Evolutionary conservation across 2,113 vertebrate species (phyloP), one percentile per base, ranked within the genome.

Genomic region (Otis tarda): DNA sequence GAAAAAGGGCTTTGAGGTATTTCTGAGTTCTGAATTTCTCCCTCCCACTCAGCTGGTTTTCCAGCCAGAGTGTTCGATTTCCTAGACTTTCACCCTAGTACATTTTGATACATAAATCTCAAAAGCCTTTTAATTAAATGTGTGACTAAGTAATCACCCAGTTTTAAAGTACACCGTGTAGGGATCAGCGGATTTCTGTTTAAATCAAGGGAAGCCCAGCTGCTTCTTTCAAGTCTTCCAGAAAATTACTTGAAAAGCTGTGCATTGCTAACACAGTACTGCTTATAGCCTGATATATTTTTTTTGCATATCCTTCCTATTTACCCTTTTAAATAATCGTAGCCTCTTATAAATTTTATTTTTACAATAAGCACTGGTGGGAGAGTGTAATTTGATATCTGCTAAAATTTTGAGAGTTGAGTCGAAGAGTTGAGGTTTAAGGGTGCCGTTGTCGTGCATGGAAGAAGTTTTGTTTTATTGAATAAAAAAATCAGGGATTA

Each of bases 221-320:
- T 95, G 77, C 87, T 95, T 24, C 69, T 59, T 78, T 74, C 45
- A 83, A 28, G 52, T 43, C 87, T 95, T 92, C 56, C 76, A 84
- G 83, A 65, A 91, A 87, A 87, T 22, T 71, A 43, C 89, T 63
- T 81, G 68, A 47, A 83, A 89, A 93, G 37, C 64, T 87, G 22
- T 1, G 1, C 2, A 0, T 83, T 67, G n/a, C 56, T 74, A 52
- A 74, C 37, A 13, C 21, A 4, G 28, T 56, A 0, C 59, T 77
- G 55, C 86, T 63, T 81, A 65, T 12, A 78, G 23, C 22, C 45
- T 65, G 31, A 7, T 68, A 6, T 3, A 22, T 37, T 86, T 90
- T 37, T 86, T 90, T 81, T 89, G 33, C 30, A 8, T 31, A 5
- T 55, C 5, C 12, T 57, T 52, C 2, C 0, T 65, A 61, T 50